Conservation (phyloP, 2,797 vertebrate genomes). For the Lacerta viridis region DNA sequence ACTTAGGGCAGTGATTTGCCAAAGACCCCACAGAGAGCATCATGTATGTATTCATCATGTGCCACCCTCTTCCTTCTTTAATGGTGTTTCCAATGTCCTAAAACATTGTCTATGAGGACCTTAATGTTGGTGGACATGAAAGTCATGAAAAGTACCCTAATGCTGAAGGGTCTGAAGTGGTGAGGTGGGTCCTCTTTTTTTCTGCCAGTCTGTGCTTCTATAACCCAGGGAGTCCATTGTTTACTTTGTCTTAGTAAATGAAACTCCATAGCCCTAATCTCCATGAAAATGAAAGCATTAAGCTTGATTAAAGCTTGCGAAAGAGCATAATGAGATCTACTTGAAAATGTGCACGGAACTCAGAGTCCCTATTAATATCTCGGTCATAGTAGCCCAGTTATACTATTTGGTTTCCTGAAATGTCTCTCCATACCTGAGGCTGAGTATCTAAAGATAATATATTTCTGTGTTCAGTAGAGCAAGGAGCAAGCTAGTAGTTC, state of each 20-base stretch:
- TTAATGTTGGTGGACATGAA: background rate
- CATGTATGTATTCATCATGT: background rate
- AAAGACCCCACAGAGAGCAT: background rate
- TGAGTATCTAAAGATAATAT: background rate
- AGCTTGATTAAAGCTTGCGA: background rate
- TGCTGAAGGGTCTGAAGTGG: background rate
- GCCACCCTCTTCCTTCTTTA: background rate
- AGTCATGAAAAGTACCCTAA: background rate
- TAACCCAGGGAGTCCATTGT: background rate
- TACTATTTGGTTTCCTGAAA: background rate
- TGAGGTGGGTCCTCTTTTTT: background rate
- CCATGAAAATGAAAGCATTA: conserved; percentile 22
- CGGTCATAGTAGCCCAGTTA: background rate
- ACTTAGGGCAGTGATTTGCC: background rate
- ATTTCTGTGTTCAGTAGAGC: background rate
- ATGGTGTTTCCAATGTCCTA: background rate
- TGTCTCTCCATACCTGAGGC: background rate
- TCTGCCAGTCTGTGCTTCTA: background rate
- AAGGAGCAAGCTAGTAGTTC: background rate
- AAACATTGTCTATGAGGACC: background rate
- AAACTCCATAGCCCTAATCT: conserved; percentile 8
- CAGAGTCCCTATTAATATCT: background rate
- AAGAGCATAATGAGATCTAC: conserved; percentile 18
- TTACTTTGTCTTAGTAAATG: conserved; percentile 26
- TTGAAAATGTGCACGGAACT: background rate